Percentiles rank a stretch among this genome's conserved stretches.
Conservation (phyloP, 2,888 invertebrate species). For the Patella ulyssiponensis region DNA sequence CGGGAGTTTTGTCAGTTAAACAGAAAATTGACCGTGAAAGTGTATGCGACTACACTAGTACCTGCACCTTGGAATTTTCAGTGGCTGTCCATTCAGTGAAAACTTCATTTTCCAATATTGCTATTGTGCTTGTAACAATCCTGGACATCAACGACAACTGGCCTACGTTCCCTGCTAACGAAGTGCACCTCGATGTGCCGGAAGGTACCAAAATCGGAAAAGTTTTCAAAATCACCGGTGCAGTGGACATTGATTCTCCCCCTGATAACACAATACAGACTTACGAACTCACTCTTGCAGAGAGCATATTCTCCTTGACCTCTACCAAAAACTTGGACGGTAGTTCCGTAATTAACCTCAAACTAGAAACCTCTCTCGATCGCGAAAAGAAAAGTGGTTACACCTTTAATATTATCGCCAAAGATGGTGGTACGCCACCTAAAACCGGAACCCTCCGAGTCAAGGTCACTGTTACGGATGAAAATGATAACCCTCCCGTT, state of each 20-base stretch:
- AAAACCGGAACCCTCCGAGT: slow-evolving; percentile 48
- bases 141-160: slow-evolving; percentile 59
- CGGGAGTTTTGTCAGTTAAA: slow-evolving; percentile 45
- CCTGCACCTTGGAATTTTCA: slow-evolving; percentile 47
- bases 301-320: slow-evolving; percentile 50
- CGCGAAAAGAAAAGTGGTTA: slow-evolving; percentile 51
- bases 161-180: slow-evolving; percentile 48
- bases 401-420: slow-evolving; percentile 53
- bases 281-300: slow-evolving; percentile 49
- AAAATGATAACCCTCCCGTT: slow-evolving; percentile 57
- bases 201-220: slow-evolving; percentile 40
- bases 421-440: slow-evolving; percentile 52
- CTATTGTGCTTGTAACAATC: slow-evolving; percentile 50
- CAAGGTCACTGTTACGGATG: slow-evolving; percentile 52
- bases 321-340: slow-evolving; percentile 53
- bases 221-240: slow-evolving; percentile 43
- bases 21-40: slow-evolving; percentile 47
- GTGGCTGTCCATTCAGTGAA: slow-evolving; percentile 50
- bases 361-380: slow-evolving; percentile 50
- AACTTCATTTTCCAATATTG: slow-evolving; percentile 52
- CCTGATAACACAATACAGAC: slow-evolving; percentile 53
- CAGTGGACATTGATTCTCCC: slow-evolving; percentile 53
- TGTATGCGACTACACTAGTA: slow-evolving; percentile 41
- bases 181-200: slow-evolving; percentile 39
- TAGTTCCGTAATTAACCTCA: slow-evolving; percentile 53